Evolutionary conservation across 2,113 vertebrate species (phyloP).

Genomic region (Holacanthus passer): DNA sequence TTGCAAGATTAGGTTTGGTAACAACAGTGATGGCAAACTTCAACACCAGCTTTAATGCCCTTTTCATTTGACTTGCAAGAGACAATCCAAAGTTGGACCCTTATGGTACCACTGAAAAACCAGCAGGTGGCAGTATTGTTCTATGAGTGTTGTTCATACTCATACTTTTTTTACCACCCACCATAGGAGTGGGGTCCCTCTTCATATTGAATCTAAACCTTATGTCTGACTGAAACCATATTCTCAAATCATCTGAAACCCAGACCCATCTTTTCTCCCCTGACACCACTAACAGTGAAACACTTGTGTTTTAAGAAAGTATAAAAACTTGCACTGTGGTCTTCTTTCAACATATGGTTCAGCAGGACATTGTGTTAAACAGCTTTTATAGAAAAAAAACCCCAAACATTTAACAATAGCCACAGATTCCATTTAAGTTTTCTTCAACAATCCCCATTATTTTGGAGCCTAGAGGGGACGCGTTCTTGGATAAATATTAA

Average conservation of each 20-base stretch:
- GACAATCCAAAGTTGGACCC: neutral
- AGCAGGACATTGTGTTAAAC: constrained; percentile 35
- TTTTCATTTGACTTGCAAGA: neutral
- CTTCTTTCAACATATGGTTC: constrained; percentile 42
- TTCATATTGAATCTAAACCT: constrained; percentile 31
- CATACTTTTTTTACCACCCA: neutral
- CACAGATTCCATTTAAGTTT: constrained; percentile 50
- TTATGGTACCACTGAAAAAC: neutral
- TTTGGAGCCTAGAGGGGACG: constrained; percentile 28
- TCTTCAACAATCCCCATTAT: constrained; percentile 51
- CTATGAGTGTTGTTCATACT: neutral
- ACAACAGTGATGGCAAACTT: neutral
- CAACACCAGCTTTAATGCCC: neutral
- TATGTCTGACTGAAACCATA: constrained; percentile 22
- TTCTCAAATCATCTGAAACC: constrained; percentile 25
- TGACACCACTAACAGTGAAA: constrained; percentile 28
- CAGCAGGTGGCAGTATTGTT: constrained; percentile 59
- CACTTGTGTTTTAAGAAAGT: constrained; percentile 15
- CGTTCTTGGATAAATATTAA: constrained; percentile 68
- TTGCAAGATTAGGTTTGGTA: neutral
- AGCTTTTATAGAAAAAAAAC: constrained; percentile 36
- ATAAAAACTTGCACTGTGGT: constrained; percentile 23
- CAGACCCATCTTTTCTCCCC: constrained; percentile 14
- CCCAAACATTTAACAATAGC: constrained; percentile 41
- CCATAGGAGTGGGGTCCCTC: neutral